A percentile compares a stretch with the other conserved stretches of the same genome.
Conservation (phyloP, 2,797 vertebrate genomes). For the Neomorphus geoffroyi region DNA sequence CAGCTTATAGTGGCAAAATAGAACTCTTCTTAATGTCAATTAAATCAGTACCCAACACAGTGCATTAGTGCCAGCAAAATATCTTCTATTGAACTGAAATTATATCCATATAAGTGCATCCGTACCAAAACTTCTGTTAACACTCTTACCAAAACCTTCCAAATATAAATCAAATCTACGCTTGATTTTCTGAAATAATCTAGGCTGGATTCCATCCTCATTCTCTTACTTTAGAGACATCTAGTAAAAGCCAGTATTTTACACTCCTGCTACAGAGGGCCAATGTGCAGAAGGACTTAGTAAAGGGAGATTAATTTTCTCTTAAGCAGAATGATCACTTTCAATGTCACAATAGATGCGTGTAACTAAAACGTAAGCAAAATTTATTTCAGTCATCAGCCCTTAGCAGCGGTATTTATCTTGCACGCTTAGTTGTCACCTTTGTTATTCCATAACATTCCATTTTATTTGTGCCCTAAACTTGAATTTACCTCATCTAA, state of each 20-base stretch:
- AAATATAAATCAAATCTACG: background rate
- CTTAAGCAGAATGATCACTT: background rate
- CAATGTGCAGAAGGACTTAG: background rate
- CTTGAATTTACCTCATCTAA: conserved; percentile 87
- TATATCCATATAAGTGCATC: accelerated
- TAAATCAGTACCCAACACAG: background rate
- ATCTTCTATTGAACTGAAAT: background rate
- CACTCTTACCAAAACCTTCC: background rate
- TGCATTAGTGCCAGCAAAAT: background rate
- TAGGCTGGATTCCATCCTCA: background rate
- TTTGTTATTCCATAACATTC: background rate
- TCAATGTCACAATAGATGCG: background rate
- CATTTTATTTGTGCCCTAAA: background rate
- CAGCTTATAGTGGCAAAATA: background rate
- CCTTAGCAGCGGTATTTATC: background rate
- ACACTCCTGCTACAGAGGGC: background rate
- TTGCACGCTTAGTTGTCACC: background rate
- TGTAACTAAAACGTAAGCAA: background rate
- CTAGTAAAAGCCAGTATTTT: background rate
- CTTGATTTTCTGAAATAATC: background rate
- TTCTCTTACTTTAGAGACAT: background rate
- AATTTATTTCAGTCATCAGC: background rate
- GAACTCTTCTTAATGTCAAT: background rate
- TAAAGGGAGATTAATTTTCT: background rate
- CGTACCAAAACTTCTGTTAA: background rate